These are phyloP conservation scores for Myocastor coypus DNA, from an alignment of 2,113 vertebrate species.

Conservation along the genomic window DNA sequence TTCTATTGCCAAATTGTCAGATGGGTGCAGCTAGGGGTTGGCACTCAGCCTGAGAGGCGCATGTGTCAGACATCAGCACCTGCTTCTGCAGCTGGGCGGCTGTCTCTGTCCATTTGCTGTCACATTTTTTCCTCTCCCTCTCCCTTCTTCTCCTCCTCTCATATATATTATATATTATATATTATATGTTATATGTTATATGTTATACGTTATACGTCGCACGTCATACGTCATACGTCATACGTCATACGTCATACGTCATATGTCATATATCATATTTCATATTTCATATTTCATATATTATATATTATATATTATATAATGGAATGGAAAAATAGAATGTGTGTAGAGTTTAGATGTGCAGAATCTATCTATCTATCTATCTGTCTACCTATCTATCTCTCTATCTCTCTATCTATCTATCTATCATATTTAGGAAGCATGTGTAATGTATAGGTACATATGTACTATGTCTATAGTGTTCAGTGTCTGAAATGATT, in stretches of 20 bases:
- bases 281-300: too few relatives aligned
- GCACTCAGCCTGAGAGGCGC: background rate
- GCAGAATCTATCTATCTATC: background rate
- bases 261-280: too few relatives aligned
- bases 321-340: background rate
- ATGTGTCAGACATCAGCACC: accelerated
- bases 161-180: background rate
- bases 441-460: background rate
- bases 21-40: accelerated
- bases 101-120: too few relatives aligned
- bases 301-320: background rate
- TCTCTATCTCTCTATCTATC: too few relatives aligned
- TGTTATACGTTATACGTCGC: too few relatives aligned
- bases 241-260: too few relatives aligned
- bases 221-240: too few relatives aligned
- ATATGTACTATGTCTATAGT: background rate
- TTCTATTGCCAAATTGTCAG: background rate
- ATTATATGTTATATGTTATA: background rate
- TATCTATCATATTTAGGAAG: background rate
- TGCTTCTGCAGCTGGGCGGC: background rate
- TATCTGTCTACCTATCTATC: too few relatives aligned
- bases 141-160: background rate
- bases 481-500: background rate
- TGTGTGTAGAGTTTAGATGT: background rate
- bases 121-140: too few relatives aligned